These are phyloP conservation scores for Varanus salvator DNA, from an alignment of 2,113 vertebrate species.

Conservation along the genomic window DNA sequence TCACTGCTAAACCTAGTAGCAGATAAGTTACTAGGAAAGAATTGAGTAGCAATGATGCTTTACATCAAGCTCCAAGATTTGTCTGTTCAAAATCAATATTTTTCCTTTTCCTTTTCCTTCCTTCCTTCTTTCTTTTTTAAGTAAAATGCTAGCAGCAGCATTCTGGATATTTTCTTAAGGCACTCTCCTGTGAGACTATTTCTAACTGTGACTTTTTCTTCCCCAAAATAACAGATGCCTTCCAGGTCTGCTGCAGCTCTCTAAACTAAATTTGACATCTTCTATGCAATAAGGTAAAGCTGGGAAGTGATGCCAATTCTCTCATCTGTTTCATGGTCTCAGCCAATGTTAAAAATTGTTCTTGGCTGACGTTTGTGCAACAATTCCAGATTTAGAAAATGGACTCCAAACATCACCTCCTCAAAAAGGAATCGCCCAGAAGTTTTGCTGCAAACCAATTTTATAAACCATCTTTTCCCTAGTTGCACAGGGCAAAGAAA, in stretches of 20 bases:
- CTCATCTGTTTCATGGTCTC: neutral
- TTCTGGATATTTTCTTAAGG: slow-evolving; percentile 7
- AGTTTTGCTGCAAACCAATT: neutral
- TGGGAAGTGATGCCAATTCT: neutral
- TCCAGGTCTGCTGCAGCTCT: neutral
- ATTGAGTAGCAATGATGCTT: too few species aligned
- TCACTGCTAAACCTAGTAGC: neutral
- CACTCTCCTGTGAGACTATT: neutral
- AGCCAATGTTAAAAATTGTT: slow-evolving; percentile 25
- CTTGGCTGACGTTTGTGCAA: slow-evolving; percentile 25
- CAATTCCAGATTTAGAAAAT: slow-evolving; percentile 29
- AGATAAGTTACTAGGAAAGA: neutral
- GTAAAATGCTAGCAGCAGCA: neutral
- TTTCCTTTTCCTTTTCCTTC: neutral
- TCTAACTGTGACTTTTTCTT: slow-evolving; percentile 13
- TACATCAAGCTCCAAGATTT: neutral
- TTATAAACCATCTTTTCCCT: neutral
- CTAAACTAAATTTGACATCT: slow-evolving; percentile 23
- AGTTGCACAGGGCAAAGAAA: neutral
- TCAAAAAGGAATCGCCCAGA: neutral
- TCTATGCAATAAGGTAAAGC: neutral
- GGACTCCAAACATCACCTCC: neutral
- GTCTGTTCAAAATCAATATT: neutral
- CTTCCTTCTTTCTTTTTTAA: neutral
- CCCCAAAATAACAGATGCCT: slow-evolving; percentile 34